Evolutionary conservation across 2,888 invertebrate species (phyloP).

Genomic region (Leuctra nigra): DNA sequence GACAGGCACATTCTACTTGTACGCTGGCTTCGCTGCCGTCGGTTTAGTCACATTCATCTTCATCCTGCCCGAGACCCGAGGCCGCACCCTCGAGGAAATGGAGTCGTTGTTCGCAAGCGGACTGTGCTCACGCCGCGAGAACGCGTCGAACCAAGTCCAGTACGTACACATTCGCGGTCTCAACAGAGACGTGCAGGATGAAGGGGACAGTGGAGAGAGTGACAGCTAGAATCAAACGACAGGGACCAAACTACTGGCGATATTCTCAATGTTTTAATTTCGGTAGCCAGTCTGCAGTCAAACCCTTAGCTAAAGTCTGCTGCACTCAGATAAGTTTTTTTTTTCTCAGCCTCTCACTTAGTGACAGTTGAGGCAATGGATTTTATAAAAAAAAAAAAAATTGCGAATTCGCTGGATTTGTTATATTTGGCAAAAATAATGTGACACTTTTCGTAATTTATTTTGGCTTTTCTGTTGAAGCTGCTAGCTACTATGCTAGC

Average conservation of each 20-base stretch:
- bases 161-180: constrained; percentile 44
- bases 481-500: too few relatives aligned
- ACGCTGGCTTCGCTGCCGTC: constrained; percentile 42
- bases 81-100: constrained; percentile 44
- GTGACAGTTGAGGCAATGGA: too few relatives aligned
- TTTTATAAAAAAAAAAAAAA: too few relatives aligned
- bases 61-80: constrained; percentile 48
- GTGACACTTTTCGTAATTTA: too few relatives aligned
- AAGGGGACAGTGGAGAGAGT: constrained; percentile 30
- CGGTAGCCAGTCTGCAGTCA: too few relatives aligned
- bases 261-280: too few relatives aligned
- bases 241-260: neutral
- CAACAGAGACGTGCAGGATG: constrained; percentile 39
- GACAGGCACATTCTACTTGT: constrained; percentile 47
- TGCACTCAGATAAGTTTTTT: too few relatives aligned
- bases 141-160: constrained; percentile 34
- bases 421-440: too few relatives aligned
- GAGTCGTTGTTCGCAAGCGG: constrained; percentile 38
- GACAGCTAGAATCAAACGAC: constrained; percentile 24
- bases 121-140: constrained; percentile 18
- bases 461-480: too few relatives aligned
- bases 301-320: too few relatives aligned
- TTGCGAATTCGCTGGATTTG: too few relatives aligned
- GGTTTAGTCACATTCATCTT: constrained; percentile 42
- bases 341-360: too few relatives aligned